These are phyloP conservation scores for Leucoma salicis DNA, from an alignment of 2,888 invertebrate species.

Conservation along the genomic window DNA sequence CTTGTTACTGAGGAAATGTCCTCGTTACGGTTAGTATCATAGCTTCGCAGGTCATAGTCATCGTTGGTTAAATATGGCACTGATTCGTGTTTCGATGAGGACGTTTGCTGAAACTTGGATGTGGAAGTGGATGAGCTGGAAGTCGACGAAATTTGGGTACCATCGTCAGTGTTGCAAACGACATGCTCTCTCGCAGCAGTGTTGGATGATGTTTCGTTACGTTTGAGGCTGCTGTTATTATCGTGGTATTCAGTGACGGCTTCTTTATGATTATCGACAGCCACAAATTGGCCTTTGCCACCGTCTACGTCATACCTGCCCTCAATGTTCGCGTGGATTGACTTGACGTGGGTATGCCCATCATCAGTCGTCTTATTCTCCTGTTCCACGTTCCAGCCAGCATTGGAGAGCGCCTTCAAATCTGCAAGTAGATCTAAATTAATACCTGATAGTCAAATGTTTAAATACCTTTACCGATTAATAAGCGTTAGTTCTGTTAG, in stretches of 20 bases:
- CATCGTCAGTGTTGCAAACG: slow-evolving; percentile 65
- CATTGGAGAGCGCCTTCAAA: slow-evolving; percentile 73
- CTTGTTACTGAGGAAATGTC: slow-evolving; percentile 36
- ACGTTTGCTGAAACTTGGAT: slow-evolving; percentile 61
- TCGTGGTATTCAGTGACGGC: slow-evolving; percentile 72
- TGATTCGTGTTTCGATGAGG: slow-evolving; percentile 57
- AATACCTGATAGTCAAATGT: neutral
- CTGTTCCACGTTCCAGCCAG: slow-evolving; percentile 86
- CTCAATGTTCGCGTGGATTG: slow-evolving; percentile 84
- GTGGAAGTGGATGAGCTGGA: slow-evolving; percentile 60
- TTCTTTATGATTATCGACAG: slow-evolving; percentile 83
- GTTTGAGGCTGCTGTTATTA: slow-evolving; percentile 65
- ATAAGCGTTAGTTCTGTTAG: slow-evolving; percentile 69
- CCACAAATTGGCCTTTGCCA: slow-evolving; percentile 85
- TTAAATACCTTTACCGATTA: slow-evolving; percentile 45
- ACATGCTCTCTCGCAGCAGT: slow-evolving; percentile 67
- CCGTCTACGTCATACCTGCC: slow-evolving; percentile 85
- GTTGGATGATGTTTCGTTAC: slow-evolving; percentile 59
- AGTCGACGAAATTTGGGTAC: slow-evolving; percentile 58
- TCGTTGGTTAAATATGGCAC: slow-evolving; percentile 58
- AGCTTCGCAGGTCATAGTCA: slow-evolving; percentile 47
- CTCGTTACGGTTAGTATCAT: slow-evolving; percentile 53
- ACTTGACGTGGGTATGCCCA: slow-evolving; percentile 83
- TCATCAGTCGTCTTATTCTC: slow-evolving; percentile 84
- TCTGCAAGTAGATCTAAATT: slow-evolving; percentile 53